Evolutionary conservation across 2,888 invertebrate species (phyloP), one percentile per base, ranked within the genome.

Genomic region (Notocelia uddmanniana): DNA sequence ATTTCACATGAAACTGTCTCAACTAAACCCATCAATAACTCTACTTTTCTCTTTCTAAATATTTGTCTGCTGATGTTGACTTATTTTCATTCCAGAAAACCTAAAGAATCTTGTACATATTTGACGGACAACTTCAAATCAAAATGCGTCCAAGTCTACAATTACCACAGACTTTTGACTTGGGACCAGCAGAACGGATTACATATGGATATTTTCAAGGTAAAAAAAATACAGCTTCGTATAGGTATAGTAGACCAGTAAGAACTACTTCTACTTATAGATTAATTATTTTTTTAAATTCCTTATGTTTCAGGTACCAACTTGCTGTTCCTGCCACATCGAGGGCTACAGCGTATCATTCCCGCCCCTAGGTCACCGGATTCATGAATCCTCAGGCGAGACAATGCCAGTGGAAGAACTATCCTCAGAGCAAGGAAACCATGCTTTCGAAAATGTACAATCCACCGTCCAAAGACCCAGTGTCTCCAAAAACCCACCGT

Each of bases 171-270:
- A 6, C 92, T 97, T 0, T 85, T 97, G 3, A 97, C 97, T 0
- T 97, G 97, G 97, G 97, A 97, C 81, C 96, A 96, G 75, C 95
- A 95, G 69, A 95, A 96, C 63, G 97, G 97, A 11, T 94, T 97
- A 0, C 97, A 97, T 77, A 97, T 97, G 95, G 97, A 97, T 82
- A 97, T 97, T 74, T 97, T 97, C 80, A 97, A 97, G 94, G 97
- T 96, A 86, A 74, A 54, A 31, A 31, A n/a, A n/a, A n/a, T n/a
- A n/a, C n/a, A n/a, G n/a, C n/a, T n/a, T n/a, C n/a, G n/a, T n/a
- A n/a, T n/a, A n/a, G n/a, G n/a, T n/a, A n/a, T n/a, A n/a, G n/a
- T n/a, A n/a, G n/a, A n/a, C n/a, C n/a, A n/a, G n/a, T n/a, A n/a
- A n/a, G n/a, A n/a, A n/a, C n/a, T n/a, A n/a, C n/a, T n/a, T n/a